phyloP scores from a whole-genome alignment of 2,797 vertebrate species.

The Cossypha heuglini region DNA sequence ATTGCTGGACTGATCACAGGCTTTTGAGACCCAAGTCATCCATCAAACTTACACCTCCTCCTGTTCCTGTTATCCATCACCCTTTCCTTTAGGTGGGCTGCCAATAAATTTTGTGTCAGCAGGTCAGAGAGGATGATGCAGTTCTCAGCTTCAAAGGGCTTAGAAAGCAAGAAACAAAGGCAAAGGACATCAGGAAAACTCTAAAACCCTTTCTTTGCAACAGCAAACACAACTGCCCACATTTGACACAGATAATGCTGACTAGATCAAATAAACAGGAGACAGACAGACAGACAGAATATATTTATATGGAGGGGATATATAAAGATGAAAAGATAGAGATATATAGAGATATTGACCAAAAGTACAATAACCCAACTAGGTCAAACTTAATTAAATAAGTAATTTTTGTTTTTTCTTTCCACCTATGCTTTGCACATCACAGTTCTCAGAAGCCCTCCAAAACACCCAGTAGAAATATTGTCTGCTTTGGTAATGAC shows the following conservation, averaged over 20 bases:
- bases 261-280: neutral
- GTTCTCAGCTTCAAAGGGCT: neutral
- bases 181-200: neutral
- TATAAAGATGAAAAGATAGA: neutral
- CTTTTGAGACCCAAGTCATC: neutral
- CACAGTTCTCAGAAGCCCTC: neutral
- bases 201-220: neutral
- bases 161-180: neutral
- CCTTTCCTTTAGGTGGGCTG: neutral
- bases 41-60: neutral
- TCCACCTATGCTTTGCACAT: neutral
- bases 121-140: neutral
- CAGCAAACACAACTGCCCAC: neutral
- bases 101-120: constrained; percentile 9
- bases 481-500: neutral
- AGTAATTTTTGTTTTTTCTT: fast-evolving
- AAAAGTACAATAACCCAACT: neutral
- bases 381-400: neutral
- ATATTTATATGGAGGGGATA: neutral
- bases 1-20: neutral
- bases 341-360: neutral
- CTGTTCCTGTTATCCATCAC: neutral
- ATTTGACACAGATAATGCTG: neutral
- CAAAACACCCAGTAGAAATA: neutral
- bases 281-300: neutral